Base-by-base conservation (phyloP, 2,113 vertebrate genomes). In the Poeciliopsis prolifica region DNA sequence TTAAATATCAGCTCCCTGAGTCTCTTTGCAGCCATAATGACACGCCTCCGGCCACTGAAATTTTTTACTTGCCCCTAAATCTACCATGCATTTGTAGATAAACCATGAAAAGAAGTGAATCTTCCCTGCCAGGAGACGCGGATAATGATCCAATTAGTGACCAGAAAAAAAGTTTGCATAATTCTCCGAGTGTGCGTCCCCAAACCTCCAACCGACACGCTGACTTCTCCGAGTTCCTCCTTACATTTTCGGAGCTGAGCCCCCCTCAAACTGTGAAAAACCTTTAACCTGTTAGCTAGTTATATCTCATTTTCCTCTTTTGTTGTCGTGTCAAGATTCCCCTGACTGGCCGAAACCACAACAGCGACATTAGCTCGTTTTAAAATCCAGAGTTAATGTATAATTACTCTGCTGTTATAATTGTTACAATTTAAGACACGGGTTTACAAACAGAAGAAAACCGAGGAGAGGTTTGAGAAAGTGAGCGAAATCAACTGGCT, bases 321-420 rank as follows among this genome's bases (percentile, higher is more conserved):
- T 90, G 83, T 88, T 84, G 68, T 48, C 40, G 70, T 77, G 80
- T 76, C 82, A 81, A 83, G 61, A 77, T 78, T 86, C 74, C 54
- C 82, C 75, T 70, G 51, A 62, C 65, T 81, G 65, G 42, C 68
- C 67, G 58, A 68, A 65, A 30, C 28, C 13, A 60, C 1, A 76
- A 61, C 67, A 74, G 28, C 76, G 19, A 62, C 48, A 67, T 82
- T 88, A 82, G 63, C 80, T 71, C 9, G 30, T 31, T 67, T 70
- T 54, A 35, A 30, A 72, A 67, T 9, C 33, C 65, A 51, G 58
- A 58, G 60, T 54, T 62, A 66, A 61, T 40, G 42, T 44, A 64
- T 75, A 77, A 79, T 77, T 70, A 81, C 40, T 44, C 4, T 4
- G 22, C 65, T 68, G 13, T 83, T 84, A 22, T 29, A 33, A 22